phyloP scores from a whole-genome alignment of 2,113 vertebrate genomes.

The Macrotus californicus region DNA sequence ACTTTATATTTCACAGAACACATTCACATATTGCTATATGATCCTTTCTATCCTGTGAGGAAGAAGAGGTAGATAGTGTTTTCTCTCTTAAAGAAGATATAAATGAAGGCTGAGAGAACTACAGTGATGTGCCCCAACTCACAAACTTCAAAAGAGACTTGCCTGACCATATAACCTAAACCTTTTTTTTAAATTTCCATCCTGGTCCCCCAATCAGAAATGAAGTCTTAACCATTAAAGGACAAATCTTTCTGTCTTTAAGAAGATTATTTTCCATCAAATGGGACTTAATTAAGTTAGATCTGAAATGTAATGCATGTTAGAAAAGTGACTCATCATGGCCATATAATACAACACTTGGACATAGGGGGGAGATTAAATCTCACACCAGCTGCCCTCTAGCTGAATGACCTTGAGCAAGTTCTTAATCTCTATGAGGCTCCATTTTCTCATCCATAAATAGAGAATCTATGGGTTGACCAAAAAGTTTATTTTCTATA shows the following conservation, averaged over 20 bases:
- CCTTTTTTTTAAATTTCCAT: neutral
- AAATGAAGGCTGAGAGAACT: neutral
- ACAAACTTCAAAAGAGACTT: neutral
- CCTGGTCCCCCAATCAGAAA: neutral
- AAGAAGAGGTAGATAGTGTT: neutral
- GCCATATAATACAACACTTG: neutral
- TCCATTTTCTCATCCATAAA: neutral
- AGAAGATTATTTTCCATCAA: neutral
- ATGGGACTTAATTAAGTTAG: neutral
- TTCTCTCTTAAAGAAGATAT: conserved; percentile 30
- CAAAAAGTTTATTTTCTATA: too few species aligned
- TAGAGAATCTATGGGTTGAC: neutral
- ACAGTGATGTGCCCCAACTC: neutral
- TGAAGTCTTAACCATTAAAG: neutral
- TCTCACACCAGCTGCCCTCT: neutral
- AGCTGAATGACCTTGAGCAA: neutral
- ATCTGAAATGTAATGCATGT: neutral
- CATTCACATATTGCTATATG: neutral
- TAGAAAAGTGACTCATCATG: neutral
- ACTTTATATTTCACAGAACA: conserved; percentile 8
- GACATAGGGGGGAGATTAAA: neutral
- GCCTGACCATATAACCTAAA: neutral
- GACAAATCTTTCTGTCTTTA: neutral
- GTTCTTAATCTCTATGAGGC: neutral
- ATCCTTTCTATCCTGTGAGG: neutral